Evolutionary conservation across 1,140 invertebrate species (phyloP).

Genomic region (Heliothis virescens): DNA sequence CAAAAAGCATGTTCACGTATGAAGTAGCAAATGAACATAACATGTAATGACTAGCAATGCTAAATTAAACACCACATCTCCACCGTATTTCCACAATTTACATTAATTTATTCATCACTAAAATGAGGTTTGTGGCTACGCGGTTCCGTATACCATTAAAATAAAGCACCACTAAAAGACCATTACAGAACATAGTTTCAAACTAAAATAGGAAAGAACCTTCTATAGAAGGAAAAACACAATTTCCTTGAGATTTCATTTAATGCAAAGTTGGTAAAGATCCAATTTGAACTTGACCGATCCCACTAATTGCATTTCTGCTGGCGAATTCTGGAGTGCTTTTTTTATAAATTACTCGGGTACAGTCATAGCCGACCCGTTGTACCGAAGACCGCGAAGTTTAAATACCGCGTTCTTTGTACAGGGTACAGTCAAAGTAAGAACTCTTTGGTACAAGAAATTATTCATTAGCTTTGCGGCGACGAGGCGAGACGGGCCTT

Average conservation of each 20-base stretch:
- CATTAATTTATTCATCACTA: slow-evolving; percentile 5
- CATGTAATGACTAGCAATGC: no score
- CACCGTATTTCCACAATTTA: neutral
- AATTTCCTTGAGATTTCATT: slow-evolving; percentile 36
- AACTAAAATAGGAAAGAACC: slow-evolving; percentile 14
- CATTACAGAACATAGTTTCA: slow-evolving; percentile 5
- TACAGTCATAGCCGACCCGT: slow-evolving; percentile 6
- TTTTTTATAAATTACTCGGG: slow-evolving; percentile 22
- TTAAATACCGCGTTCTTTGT: slow-evolving; percentile 50
- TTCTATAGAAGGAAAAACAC: slow-evolving; percentile 14
- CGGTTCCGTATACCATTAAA: slow-evolving; percentile 26
- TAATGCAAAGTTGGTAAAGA: slow-evolving; percentile 39
- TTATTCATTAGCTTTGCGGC: slow-evolving; percentile 59
- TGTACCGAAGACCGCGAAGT: slow-evolving; percentile 39
- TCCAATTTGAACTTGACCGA: slow-evolving; percentile 44
- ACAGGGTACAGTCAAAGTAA: slow-evolving; percentile 53
- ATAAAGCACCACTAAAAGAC: slow-evolving; percentile 10
- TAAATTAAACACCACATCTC: no score
- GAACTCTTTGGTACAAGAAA: slow-evolving; percentile 57
- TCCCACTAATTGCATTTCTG: slow-evolving; percentile 37
- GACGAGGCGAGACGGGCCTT: slow-evolving; percentile 33
- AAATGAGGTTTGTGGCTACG: slow-evolving; percentile 17
- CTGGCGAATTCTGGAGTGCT: slow-evolving; percentile 5
- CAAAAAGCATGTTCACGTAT: no score
- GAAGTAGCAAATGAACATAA: no score